These are phyloP conservation scores for Callaeas wilsoni DNA, from an alignment of 2,113 vertebrate genomes.

Conservation along the genomic window DNA sequence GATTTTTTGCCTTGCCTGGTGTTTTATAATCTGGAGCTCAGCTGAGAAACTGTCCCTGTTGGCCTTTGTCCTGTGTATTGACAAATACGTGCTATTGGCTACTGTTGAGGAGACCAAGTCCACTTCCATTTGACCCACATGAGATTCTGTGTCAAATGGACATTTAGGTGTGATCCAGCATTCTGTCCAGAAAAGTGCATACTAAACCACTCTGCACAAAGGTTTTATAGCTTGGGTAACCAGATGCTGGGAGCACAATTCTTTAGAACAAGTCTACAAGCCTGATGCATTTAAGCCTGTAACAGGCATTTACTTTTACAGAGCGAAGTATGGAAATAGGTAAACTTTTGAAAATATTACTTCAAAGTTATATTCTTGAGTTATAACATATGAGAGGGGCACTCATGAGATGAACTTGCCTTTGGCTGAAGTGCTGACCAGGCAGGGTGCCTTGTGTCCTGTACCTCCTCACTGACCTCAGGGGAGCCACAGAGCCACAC, in stretches of 20 bases:
- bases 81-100: neutral
- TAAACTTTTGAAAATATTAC: neutral
- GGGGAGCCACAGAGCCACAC: neutral
- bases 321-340: neutral
- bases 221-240: neutral
- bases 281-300: neutral
- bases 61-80: neutral
- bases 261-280: neutral
- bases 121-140: neutral
- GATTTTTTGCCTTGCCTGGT: neutral
- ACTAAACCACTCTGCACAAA: neutral
- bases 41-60: neutral
- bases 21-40: neutral
- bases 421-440: neutral
- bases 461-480: neutral
- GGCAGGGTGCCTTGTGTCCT: fast-evolving
- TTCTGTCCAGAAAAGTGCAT: neutral
- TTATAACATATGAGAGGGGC: neutral
- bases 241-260: neutral
- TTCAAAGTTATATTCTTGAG: neutral
- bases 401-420: neutral
- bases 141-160: neutral
- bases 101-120: neutral
- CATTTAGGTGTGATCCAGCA: neutral
- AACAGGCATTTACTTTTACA: neutral